phyloP scores from a whole-genome alignment of 2,888 invertebrate species.

The Laothoe populi region DNA sequence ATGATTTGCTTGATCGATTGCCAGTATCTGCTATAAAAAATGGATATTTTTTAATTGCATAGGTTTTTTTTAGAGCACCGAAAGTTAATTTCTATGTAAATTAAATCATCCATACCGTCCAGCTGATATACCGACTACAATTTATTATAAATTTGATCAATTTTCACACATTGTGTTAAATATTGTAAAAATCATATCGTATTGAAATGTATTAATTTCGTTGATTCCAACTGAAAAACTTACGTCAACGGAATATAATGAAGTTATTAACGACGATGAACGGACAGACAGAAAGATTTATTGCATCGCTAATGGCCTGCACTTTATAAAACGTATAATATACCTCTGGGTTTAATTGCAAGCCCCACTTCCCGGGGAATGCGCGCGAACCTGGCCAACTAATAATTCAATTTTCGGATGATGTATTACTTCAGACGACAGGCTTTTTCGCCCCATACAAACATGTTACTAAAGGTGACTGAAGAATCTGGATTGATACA shows the following conservation, averaged over 20 bases:
- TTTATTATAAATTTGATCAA: constrained; percentile 15
- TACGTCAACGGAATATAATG: constrained; percentile 67
- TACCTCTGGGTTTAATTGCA: constrained; percentile 38
- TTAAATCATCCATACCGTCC: too few relatives aligned
- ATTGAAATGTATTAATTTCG: constrained; percentile 65
- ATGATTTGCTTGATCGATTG: too few relatives aligned
- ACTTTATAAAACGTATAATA: constrained; percentile 37
- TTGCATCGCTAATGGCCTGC: constrained; percentile 68
- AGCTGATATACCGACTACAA: not conserved
- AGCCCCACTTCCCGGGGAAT: constrained; percentile 31
- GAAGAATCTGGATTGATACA: too few relatives aligned
- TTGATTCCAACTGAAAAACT: constrained; percentile 67
- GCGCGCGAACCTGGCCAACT: constrained; percentile 6
- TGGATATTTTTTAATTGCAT: too few relatives aligned
- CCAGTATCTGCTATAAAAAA: too few relatives aligned
- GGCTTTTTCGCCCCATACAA: not conserved
- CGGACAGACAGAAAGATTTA: constrained; percentile 71
- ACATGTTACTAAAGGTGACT: too few relatives aligned
- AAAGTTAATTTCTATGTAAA: too few relatives aligned
- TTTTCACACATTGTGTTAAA: constrained; percentile 61
- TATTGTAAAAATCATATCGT: constrained; percentile 32
- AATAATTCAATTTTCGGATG: constrained; percentile 9
- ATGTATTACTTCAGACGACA: not conserved
- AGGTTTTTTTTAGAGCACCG: too few relatives aligned
- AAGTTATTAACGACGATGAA: constrained; percentile 74